Evolutionary conservation across 2,888 invertebrate species (phyloP).

Genomic region (Xestia c-nigrum): DNA sequence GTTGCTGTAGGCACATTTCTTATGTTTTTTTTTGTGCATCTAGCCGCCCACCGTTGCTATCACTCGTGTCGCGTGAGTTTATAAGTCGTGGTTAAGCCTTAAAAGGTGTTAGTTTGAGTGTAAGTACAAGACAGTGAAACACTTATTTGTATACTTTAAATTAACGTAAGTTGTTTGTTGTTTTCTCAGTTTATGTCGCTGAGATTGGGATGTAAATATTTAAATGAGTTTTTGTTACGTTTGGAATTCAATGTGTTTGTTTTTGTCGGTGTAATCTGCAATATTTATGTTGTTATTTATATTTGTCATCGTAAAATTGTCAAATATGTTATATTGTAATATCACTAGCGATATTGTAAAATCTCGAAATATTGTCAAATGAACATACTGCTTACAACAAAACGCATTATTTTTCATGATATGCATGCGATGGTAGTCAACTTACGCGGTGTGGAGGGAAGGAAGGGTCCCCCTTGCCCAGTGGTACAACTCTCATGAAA

Average conservation of each 20-base stretch:
- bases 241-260: background rate
- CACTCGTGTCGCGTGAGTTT: background rate
- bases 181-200: slow-evolving; percentile 11
- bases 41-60: background rate
- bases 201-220: slow-evolving; percentile 27
- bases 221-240: background rate
- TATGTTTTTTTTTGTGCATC: background rate
- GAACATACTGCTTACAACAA: too few species aligned
- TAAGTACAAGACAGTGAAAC: slow-evolving; percentile 4
- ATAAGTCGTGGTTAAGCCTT: background rate
- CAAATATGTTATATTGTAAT: too few species aligned
- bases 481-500: too few species aligned
- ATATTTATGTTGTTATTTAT: background rate
- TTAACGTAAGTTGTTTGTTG: slow-evolving; percentile 13
- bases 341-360: too few species aligned
- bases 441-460: too few species aligned
- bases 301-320: too few species aligned
- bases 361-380: too few species aligned
- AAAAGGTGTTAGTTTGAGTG: background rate
- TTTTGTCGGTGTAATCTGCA: background rate
- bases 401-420: too few species aligned
- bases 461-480: too few species aligned
- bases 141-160: slow-evolving; percentile 13
- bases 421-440: too few species aligned
- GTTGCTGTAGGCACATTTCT: background rate